Percentiles rank a stretch among this genome's conserved stretches.
Evolutionary conservation across 2,888 invertebrate genomes (phyloP).

Genomic region (Stenchaetothrips biformis): DNA sequence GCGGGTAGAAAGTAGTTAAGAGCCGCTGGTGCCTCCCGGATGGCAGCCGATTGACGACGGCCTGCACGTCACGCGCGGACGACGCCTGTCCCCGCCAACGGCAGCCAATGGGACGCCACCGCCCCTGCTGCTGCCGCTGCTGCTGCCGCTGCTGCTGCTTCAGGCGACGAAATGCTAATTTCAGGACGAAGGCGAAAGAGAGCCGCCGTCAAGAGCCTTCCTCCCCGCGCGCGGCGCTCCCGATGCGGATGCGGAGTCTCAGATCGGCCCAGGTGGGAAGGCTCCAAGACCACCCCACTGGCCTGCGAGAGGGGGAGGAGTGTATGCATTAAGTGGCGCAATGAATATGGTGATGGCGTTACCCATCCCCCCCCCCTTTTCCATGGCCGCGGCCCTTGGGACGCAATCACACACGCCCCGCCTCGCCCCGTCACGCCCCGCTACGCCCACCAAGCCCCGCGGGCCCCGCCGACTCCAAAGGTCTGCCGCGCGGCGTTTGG

Average conservation of each 20-base stretch:
- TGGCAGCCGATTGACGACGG: neutral
- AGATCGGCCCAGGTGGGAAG: neutral
- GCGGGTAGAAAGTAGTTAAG: neutral
- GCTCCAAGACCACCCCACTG: too few species aligned
- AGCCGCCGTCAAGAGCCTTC: neutral
- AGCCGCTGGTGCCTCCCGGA: too few species aligned
- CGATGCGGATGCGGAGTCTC: neutral
- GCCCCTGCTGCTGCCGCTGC: too few species aligned
- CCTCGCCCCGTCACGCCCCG: neutral
- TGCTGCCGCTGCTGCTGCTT: too few species aligned
- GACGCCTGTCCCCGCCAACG: neutral
- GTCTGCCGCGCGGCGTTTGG: too few species aligned
- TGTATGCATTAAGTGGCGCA: constrained; percentile 16
- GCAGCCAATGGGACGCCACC: neutral
- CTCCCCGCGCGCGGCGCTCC: neutral
- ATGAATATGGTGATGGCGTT: constrained; percentile 23
- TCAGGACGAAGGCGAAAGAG: too few species aligned
- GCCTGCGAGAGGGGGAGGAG: too few species aligned
- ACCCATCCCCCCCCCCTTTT: neutral
- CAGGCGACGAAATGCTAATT: too few species aligned
- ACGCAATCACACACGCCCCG: neutral
- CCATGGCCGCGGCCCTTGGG: neutral
- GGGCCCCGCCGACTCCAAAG: neutral
- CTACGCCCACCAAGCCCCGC: neutral
- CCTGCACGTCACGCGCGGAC: too few species aligned